Base-by-base conservation (phyloP, 2,888 invertebrate species). In the Lepidonotus clava region DNA sequence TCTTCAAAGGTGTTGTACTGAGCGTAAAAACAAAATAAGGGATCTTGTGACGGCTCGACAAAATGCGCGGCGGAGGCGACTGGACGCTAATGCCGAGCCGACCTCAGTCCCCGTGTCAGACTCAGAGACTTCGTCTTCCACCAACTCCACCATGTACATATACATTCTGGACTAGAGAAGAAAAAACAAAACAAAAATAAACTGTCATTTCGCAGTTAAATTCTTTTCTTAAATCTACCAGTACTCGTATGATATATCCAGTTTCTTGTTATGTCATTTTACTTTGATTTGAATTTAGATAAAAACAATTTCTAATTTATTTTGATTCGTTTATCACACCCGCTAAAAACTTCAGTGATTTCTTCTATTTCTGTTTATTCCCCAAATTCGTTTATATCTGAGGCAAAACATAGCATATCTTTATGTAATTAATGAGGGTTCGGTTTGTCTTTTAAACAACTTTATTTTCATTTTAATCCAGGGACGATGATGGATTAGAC, bases 1-100 rank as follows among this genome's bases (percentile, higher is more conserved):
- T 61, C 61, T 61, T 61, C 61, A 1, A 61, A 61, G 61, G 61
- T 61, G 61, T 61, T 61, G 61, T 61, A 28, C 61, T 61, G 61
- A 61, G 28, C 61, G 34, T 34, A 71, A 38, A 71, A 71, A 5
- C 56, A 56, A 71, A 36, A 34, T 71, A 38, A 38, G 6, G 36
- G 71, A 71, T 1, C 38, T 71, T 6, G 71, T 71, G 71, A n/a
- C 24, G 38, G 71, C 34, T 18, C 71, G 38, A 2, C 38, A 71
- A 34, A 6, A 71, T 1, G 71, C 38, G 21, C 36, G 71, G 61
- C 24, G 28, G 28, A 4, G 28, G 11, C 61, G 61, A 11, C 61
- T 61, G n/a, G 28, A 24, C 11, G 61, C 24, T 4, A n/a, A 61
- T 4, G 61, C 61, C 11, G 61, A 28, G 24, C 28, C 1, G 21